Percentiles rank a stretch among this genome's conserved stretches.
Conservation (phyloP, 53 echinoderm and acorn worm species). For the Temnopleurus reevesii region DNA sequence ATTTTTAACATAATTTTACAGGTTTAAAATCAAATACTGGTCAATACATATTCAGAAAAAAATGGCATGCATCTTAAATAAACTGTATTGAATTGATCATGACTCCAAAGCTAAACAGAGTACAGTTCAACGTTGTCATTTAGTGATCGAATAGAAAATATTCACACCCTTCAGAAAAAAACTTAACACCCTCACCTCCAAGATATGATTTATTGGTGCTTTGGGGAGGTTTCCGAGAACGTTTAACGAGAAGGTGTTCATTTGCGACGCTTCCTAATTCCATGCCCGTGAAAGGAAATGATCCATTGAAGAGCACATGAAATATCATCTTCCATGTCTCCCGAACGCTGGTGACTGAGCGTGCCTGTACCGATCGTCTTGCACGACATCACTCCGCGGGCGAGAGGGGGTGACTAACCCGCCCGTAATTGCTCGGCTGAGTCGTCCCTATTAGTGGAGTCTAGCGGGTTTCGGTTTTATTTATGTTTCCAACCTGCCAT, state of each 20-base stretch:
- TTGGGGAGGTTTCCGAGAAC: not conserved
- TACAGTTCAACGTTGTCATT: no score
- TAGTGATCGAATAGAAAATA: no score
- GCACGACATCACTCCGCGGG: not conserved
- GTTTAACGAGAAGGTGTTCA: slow-evolving; percentile 46
- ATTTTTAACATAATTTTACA: no score
- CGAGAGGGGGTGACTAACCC: slow-evolving; percentile 13
- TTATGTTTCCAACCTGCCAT: no score
- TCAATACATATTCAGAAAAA: no score
- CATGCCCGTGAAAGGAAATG: slow-evolving; percentile 46
- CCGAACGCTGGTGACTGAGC: slow-evolving; percentile 23
- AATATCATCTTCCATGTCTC: slow-evolving; percentile 54
- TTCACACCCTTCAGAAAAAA: no score
- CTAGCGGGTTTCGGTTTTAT: no score
- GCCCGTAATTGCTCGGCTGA: slow-evolving; percentile 17
- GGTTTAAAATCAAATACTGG: no score
- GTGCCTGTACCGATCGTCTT: not conserved
- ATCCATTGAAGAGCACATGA: slow-evolving; percentile 59
- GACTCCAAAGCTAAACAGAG: no score
- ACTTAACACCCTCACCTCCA: not conserved
- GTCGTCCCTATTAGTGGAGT: no score
- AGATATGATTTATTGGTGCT: not conserved
- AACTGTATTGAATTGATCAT: no score
- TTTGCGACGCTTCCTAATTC: slow-evolving; percentile 43
- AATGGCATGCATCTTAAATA: no score